Evolutionary conservation across 1,140 invertebrate genomes (phyloP).

Genomic region (Linepithema humile): DNA sequence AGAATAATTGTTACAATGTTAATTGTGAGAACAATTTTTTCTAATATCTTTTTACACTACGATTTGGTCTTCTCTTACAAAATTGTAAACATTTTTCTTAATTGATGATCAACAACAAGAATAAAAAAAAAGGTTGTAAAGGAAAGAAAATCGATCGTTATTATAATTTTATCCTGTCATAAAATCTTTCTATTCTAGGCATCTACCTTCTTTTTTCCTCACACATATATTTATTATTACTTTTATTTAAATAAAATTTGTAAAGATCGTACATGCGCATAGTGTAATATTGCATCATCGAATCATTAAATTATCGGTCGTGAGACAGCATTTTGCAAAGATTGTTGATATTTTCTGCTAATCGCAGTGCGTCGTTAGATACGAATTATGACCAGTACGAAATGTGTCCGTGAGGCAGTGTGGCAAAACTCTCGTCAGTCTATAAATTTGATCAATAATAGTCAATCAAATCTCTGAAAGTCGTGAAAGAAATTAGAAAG

Average conservation of each 20-base stretch:
- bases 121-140: too few relatives aligned
- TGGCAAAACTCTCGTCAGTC: too few relatives aligned
- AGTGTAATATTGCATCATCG: constrained; percentile 15
- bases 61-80: not conserved
- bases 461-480: too few relatives aligned
- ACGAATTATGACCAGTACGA: not conserved
- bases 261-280: constrained; percentile 4
- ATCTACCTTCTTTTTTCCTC: constrained; percentile 7
- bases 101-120: too few relatives aligned
- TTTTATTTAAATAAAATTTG: not conserved
- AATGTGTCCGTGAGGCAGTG: not conserved
- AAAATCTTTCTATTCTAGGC: not conserved
- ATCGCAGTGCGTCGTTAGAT: constrained; percentile 53
- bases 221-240: not conserved
- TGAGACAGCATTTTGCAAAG: not conserved
- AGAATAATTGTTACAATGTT: too few relatives aligned
- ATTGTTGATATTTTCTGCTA: constrained; percentile 53
- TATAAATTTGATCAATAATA: too few relatives aligned
- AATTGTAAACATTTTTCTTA: too few relatives aligned
- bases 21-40: too few relatives aligned
- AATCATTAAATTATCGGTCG: constrained; percentile 24
- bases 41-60: constrained; percentile 2
- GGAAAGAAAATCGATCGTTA: too few relatives aligned
- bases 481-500: too few relatives aligned
- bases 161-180: not conserved